Evolutionary conservation across 2,113 vertebrate species (phyloP), one percentile per base, ranked within the genome.

Genomic region (Labeo catla): DNA sequence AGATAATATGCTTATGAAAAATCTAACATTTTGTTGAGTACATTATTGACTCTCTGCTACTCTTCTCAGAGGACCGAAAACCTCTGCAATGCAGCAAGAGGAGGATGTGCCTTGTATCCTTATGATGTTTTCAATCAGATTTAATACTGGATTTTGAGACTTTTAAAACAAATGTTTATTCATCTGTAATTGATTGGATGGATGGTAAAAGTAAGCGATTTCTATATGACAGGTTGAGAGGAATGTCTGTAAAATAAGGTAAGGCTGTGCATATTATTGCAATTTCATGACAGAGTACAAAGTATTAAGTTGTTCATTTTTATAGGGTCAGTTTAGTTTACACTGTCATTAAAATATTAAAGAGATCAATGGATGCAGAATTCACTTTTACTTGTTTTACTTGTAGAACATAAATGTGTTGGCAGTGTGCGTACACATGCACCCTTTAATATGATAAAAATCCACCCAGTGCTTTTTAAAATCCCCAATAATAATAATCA

Each of bases 21-120:
- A 39, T 39, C 39, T 39, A 39, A 39, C 39, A 39, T 39, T 39
- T 39, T 39, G 39, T 39, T 39, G 3, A 4, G 5, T 66, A 5
- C 73, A 81, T 78, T 84, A 70, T 19, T 79, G 47, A 50, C 49
- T 52, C 63, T 61, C n/a, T 23, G n/a, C 13, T 74, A 23, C 54
- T 82, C 28, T 84, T 70, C 57, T 11, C 63, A 74, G 9, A 47
- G n/a, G 4, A 66, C 57, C 68, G 81, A 39, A 84, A 88, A 84
- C 28, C 63, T 2, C 87, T 83, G 88, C 88, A 86, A 85, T 89
- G 86, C 89, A 91, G 87, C 61, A 88, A 87, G 66, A 77, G 81
- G 21, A 86, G 81, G 76, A 8, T 49, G n/a, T 73, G 39, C 19
- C 47, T 4, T 74, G 8, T 81, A n/a, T 81, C n/a, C 52, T 59